Conservation (phyloP, 2,797 vertebrate genomes). For the Enteromius thamalakanensis region DNA sequence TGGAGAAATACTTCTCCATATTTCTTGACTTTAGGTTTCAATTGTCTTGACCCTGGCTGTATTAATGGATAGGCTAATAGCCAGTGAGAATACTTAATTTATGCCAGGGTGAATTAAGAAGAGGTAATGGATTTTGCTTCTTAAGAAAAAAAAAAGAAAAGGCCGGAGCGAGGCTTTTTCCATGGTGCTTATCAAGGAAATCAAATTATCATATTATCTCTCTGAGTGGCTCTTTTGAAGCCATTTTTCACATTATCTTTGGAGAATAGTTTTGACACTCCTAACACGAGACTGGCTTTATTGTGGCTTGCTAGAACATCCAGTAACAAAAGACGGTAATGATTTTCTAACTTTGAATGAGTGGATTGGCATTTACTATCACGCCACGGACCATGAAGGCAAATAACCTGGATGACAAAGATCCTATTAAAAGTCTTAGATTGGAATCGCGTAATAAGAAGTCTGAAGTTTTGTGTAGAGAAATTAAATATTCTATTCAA, state of each 20-base stretch:
- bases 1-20: constrained; percentile 80
- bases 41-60: constrained; percentile 80
- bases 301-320: constrained; percentile 76
- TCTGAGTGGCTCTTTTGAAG: constrained; percentile 79
- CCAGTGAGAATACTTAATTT: constrained; percentile 84
- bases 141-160: constrained; percentile 68
- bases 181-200: constrained; percentile 81
- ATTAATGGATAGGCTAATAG: constrained; percentile 86
- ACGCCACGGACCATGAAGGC: constrained; percentile 59
- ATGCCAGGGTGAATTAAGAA: constrained; percentile 84
- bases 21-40: constrained; percentile 81
- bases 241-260: constrained; percentile 79
- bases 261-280: constrained; percentile 81
- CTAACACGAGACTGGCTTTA: constrained; percentile 79
- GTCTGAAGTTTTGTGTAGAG: constrained; percentile 15
- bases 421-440: constrained; percentile 41
- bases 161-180: constrained; percentile 81
- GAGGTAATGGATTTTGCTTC: constrained; percentile 84
- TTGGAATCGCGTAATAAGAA: constrained; percentile 30
- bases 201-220: constrained; percentile 85
- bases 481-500: constrained; percentile 24
- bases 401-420: constrained; percentile 49
- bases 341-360: constrained; percentile 67
- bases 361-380: constrained; percentile 63
- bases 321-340: constrained; percentile 76